Percentiles rank a stretch among this genome's conserved stretches.
These are phyloP conservation scores for Pseudonaja textilis DNA, from an alignment of 2,113 vertebrate genomes.

Conservation along the genomic window DNA sequence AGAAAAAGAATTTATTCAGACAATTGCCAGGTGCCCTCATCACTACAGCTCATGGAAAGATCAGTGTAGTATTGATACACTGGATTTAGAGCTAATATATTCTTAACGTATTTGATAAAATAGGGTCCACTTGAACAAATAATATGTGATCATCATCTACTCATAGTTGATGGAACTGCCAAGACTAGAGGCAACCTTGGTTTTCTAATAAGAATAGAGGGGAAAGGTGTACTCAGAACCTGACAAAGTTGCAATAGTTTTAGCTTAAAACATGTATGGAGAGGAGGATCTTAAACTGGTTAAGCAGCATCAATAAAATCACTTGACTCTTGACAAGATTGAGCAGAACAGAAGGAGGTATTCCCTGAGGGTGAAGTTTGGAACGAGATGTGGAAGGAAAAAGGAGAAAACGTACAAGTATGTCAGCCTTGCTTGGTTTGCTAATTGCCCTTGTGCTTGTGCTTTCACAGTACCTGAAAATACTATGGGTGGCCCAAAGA, in stretches of 20 bases:
- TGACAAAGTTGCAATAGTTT: neutral
- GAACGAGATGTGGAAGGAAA: neutral
- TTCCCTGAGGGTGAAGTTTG: neutral
- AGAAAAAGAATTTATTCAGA: too few species aligned
- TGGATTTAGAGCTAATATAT: too few species aligned
- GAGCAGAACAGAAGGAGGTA: neutral
- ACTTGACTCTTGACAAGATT: neutral
- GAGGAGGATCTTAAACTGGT: neutral
- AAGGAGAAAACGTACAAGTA: neutral
- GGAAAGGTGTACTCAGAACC: neutral
- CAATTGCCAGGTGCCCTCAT: too few species aligned
- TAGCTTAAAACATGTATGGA: too few species aligned
- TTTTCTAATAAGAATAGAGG: neutral
- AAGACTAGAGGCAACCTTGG: neutral
- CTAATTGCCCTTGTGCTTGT: constrained; percentile 36
- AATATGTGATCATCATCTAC: too few species aligned
- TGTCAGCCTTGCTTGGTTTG: neutral
- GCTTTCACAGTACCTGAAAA: constrained; percentile 46
- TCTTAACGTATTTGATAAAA: too few species aligned
- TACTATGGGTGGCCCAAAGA: constrained; percentile 23
- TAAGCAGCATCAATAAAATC: neutral
- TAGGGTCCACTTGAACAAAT: too few species aligned
- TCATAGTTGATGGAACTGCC: too few species aligned
- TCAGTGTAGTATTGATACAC: too few species aligned
- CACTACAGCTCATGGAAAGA: too few species aligned